Base-by-base conservation (phyloP, 2,888 invertebrate species). In the Pherbina coryleti region DNA sequence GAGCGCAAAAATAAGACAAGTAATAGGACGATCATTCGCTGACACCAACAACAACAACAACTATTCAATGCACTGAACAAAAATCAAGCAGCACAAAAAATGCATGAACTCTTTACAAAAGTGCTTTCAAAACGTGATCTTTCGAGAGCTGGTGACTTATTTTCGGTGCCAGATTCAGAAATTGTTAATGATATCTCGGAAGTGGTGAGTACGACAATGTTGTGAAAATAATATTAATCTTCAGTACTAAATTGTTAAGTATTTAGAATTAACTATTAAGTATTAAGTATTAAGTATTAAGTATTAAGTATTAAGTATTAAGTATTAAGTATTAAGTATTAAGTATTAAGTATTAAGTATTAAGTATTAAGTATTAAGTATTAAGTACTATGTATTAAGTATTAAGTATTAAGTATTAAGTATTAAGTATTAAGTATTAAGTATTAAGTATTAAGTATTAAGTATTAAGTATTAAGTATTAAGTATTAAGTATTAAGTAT, bases 91-190 rank as follows among this genome's bases (percentile, higher is more conserved):
- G 51, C 51, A 31, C 53, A 11, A 70, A 93, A 91, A 88, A 97
- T 97, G 97, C 97, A 97, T 91, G 96, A 96, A 90, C 92, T 98
- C 87, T 95, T 98, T 88, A 95, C 95, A 87, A 95, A 96, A 91
- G 97, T 98, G 82, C 92, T 98, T 82, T 95, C 94, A 86, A 95
- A 96, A 89, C 93, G 96, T 88, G 97, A 98, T 91, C 92, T 98
- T 79, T 97, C 97, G 73, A 91, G 95, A 88, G 97, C 97, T 84
- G 97, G 97, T 37, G 97, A 97, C 90, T 92, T 98, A 81, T 98
- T 98, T 90, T 94, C 95, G 14, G 93, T 98, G 80, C 93, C 95
- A 66, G 97, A 98, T 91, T 92, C 93, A 79, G 94, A 95, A 82
- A 96, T 98, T 83, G 95, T 96, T 34, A 93, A 94, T 89, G 96